These are phyloP conservation scores for Carassius carassius DNA, from an alignment of 2,113 vertebrate species.

Conservation along the genomic window DNA sequence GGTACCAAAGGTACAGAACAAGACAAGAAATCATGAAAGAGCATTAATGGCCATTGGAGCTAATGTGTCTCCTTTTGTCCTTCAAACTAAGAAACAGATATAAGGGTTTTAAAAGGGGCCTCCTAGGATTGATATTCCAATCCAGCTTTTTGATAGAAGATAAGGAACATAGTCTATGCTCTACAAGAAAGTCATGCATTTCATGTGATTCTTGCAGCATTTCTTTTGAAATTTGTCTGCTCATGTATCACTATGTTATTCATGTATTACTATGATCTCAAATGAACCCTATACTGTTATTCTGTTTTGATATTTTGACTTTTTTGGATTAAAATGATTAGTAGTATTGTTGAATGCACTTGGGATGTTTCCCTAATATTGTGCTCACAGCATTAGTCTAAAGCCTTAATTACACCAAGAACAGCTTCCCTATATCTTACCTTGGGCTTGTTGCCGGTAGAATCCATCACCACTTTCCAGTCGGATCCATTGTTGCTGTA, in stretches of 20 bases:
- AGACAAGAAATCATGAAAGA: slow-evolving; percentile 27
- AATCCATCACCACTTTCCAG: slow-evolving; percentile 88
- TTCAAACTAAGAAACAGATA: slow-evolving; percentile 28
- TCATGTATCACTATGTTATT: too few species aligned
- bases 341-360: not conserved
- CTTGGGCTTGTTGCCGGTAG: slow-evolving; percentile 87
- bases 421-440: slow-evolving; percentile 66
- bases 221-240: too few species aligned
- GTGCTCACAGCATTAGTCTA: not conserved
- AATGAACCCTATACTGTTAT: not conserved
- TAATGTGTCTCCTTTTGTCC: slow-evolving; percentile 35
- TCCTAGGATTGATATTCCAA: not conserved
- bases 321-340: not conserved
- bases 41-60: slow-evolving; percentile 48
- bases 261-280: not conserved
- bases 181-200: not conserved
- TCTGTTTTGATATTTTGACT: not conserved
- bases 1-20: slow-evolving; percentile 39
- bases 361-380: not conserved
- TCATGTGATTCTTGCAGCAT: not conserved
- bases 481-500: slow-evolving; percentile 93
- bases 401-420: too few species aligned
- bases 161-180: not conserved
- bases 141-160: not conserved
- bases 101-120: not conserved